phyloP scores from a whole-genome alignment of 2,888 invertebrate species.

The Parthenolecanium corni region DNA sequence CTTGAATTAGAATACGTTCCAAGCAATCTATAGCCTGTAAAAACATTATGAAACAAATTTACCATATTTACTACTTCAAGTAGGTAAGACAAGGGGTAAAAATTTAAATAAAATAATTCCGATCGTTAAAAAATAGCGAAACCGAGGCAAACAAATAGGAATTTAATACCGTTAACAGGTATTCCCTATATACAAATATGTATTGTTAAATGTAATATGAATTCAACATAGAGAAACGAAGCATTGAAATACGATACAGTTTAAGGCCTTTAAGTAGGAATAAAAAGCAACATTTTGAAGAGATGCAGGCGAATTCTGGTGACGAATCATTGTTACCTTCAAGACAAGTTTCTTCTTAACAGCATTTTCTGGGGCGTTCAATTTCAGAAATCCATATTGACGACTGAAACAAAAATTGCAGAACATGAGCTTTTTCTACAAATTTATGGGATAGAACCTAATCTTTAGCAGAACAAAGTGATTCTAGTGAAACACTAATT shows the following conservation, averaged over 20 bases:
- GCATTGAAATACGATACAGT: too few relatives aligned
- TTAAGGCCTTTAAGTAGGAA: too few relatives aligned
- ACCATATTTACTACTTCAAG: not conserved
- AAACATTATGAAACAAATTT: constrained; percentile 22
- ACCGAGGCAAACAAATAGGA: not conserved
- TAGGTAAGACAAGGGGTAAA: not conserved
- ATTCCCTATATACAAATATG: too few relatives aligned
- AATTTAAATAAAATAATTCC: constrained; percentile 3
- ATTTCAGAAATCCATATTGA: constrained; percentile 78
- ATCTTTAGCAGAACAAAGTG: too few relatives aligned
- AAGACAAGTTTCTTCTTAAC: constrained; percentile 68
- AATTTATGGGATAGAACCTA: too few relatives aligned
- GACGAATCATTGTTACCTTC: constrained; percentile 50
- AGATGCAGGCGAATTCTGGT: too few relatives aligned
- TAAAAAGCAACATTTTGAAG: too few relatives aligned
- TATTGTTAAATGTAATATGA: too few relatives aligned
- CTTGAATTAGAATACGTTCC: constrained; percentile 73
- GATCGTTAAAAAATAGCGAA: constrained; percentile 4
- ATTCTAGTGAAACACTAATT: not conserved
- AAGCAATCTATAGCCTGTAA: constrained; percentile 66
- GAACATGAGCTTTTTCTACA: not conserved
- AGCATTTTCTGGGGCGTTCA: constrained; percentile 67
- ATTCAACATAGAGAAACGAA: too few relatives aligned
- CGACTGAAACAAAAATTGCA: constrained; percentile 50
- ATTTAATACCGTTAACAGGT: too few relatives aligned